Evolutionary conservation across 1,140 invertebrate genomes (phyloP), one percentile per base, ranked within the genome.

Genomic region (Venustaconcha ellipsiformis): DNA sequence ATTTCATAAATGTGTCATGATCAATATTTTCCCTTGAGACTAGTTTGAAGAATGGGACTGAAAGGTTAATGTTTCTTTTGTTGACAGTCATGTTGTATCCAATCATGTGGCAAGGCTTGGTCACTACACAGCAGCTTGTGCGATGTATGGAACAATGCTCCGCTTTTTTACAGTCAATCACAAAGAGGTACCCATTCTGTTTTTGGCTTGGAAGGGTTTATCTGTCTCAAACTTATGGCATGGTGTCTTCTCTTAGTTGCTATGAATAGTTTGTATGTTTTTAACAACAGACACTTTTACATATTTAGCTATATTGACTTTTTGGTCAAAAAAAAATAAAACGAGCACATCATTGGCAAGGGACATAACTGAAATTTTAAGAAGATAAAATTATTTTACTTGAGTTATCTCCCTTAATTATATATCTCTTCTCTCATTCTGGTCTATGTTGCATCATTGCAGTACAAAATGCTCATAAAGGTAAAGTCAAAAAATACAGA

Each of bases 141-240:
- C 91, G 71, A 92, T 94, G 58, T 93, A 94, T 80, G 93, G 94
- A 80, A 90, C 92, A 23, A 94, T 95, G 59, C 91, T 96, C 60
- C 94, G 94, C 83, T 96, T 98, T 91, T 96, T 97, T 85, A 93
- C 94, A 65, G 93, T 93, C 71, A 96, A 95, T 88, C 94, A 95
- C 82, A 96, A 95, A 92, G 96, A 97, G 91, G 94, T 95, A 91
- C 89, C 92, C 92, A 72, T 30, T 37, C n/a, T 48, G 37, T 48
- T 48, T 48, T 48, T 48, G 37, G 37, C 37, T 8, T 48, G 37
- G 37, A 48, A 6, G 37, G 11, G 37, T 48, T 48, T 48, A 48
- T 48, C 37, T 6, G 4, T 48, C 37, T 8, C 37, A 48, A 8
- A 48, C 37, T 48, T 48, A 48, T 48, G 37, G 37, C 37, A 48